Evolutionary conservation across 2,113 vertebrate genomes (phyloP), one percentile per base, ranked within the genome.

Genomic region (Pelobates fuscus): DNA sequence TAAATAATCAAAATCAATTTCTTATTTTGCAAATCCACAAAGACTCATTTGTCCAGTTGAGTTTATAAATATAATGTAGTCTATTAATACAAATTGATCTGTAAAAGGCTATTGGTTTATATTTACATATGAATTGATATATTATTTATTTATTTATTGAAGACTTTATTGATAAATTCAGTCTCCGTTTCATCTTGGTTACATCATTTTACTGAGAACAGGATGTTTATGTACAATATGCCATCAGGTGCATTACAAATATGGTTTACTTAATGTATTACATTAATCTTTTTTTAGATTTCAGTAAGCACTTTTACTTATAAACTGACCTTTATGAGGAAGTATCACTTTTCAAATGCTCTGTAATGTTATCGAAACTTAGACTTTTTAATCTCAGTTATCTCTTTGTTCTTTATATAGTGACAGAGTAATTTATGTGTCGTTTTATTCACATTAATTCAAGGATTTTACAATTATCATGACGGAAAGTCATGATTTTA

Each of bases 191-290:
- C 37, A 27, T 49, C 43, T 55, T 65, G 71, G 30, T 57, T 64
- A n/a, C 60, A 41, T 55, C 26, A 37, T 10, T 52, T 29, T 67
- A 24, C 43, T 43, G 8, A 65, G 7, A 24, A 12, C 37, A 72
- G 26, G 59, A 72, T 63, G 43, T 72, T 52, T 64, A 54, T 30
- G 15, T 63, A 49, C n/a, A 63, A 2, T 24, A 25, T 71, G 60
- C 30, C 70, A 21, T 23, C 29, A n/a, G 49, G 15, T 73, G 17
- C 6, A 73, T 73, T 55, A 55, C 29, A 73, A 55, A 55, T 73
- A 64, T 24, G 27, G 46, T 65, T 57, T 43, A 65, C 63, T 18
- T 65, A 20, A 43, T 64, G 24, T 10, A 5, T 37, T 49, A 18
- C 2, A 57, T 70, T 59, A 59, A 43, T 43, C 54, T 70, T 70